Evolutionary conservation across 2,888 invertebrate species (phyloP).

Genomic region (Boloria selene): DNA sequence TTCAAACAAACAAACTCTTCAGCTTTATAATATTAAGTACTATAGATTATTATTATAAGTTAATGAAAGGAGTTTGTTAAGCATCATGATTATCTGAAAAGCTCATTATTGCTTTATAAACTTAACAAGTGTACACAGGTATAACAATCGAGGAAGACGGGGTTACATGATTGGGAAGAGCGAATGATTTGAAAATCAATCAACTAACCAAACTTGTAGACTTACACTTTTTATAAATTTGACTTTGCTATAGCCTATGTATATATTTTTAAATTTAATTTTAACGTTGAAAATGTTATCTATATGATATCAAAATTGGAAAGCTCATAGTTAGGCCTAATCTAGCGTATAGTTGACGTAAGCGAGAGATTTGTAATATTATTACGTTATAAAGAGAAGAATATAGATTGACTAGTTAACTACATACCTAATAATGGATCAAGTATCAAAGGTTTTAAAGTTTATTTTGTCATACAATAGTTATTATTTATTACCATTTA

Average conservation of each 20-base stretch:
- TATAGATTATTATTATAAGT: neutral
- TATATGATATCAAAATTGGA: slow-evolving; percentile 16
- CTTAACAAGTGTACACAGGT: slow-evolving; percentile 63
- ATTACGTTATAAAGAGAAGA: neutral
- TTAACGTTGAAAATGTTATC: slow-evolving; percentile 7
- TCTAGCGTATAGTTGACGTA: slow-evolving; percentile 6
- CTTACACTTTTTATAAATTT: slow-evolving; percentile 9
- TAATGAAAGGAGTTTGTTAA: slow-evolving; percentile 18
- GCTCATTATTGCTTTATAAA: slow-evolving; percentile 40
- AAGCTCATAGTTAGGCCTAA: slow-evolving; percentile 28
- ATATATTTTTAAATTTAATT: slow-evolving; percentile 10
- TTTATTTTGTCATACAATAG: too few relatives aligned
- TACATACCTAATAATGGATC: neutral
- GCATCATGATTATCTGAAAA: slow-evolving; percentile 26
- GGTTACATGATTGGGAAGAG: slow-evolving; percentile 45
- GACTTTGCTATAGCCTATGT: neutral
- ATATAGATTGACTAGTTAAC: too few relatives aligned
- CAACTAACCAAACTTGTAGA: neutral
- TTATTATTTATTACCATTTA: too few relatives aligned
- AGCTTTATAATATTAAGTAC: too few relatives aligned
- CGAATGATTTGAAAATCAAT: slow-evolving; percentile 19
- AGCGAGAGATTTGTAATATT: neutral
- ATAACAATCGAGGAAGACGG: slow-evolving; percentile 70
- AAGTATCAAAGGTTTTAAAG: neutral
- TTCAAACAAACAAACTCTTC: too few relatives aligned